Percentiles rank a stretch among this genome's conserved stretches.
Evolutionary conservation across 2,113 vertebrate genomes (phyloP).

Genomic region (Neofelis nebulosa): DNA sequence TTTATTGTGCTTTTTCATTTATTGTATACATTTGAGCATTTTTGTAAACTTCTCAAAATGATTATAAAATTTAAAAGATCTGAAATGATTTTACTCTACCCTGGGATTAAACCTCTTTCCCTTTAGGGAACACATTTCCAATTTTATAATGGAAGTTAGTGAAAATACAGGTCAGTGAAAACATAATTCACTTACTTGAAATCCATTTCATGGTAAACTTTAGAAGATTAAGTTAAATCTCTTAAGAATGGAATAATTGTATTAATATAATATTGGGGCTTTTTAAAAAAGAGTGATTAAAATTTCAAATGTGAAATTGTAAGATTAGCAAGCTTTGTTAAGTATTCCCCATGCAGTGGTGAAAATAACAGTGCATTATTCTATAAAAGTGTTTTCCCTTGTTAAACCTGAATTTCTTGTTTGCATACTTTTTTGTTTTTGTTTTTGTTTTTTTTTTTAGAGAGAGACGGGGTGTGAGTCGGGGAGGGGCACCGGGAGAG

Average conservation of each 20-base stretch:
- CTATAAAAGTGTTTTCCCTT: not conserved
- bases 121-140: not conserved
- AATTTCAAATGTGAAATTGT: not conserved
- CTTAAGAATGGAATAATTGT: not conserved
- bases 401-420: not conserved
- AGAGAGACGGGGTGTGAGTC: too few relatives aligned
- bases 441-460: too few relatives aligned
- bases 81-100: not conserved
- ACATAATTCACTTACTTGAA: not conserved
- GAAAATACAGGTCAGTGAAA: not conserved
- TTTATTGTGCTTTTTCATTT: not conserved
- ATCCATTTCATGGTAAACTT: not conserved
- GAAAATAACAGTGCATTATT: not conserved
- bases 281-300: not conserved
- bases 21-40: not conserved
- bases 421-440: not conserved
- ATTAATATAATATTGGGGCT: not conserved
- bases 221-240: not conserved
- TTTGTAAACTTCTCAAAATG: not conserved
- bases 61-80: not conserved
- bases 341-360: not conserved
- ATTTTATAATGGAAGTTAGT: conserved; percentile 1
- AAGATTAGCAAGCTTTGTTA: conserved; percentile 11
- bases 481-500: too few relatives aligned
- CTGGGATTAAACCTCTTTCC: not conserved